Conservation (phyloP, 1,140 invertebrate species). For the Gonioctena quinquepunctata region DNA sequence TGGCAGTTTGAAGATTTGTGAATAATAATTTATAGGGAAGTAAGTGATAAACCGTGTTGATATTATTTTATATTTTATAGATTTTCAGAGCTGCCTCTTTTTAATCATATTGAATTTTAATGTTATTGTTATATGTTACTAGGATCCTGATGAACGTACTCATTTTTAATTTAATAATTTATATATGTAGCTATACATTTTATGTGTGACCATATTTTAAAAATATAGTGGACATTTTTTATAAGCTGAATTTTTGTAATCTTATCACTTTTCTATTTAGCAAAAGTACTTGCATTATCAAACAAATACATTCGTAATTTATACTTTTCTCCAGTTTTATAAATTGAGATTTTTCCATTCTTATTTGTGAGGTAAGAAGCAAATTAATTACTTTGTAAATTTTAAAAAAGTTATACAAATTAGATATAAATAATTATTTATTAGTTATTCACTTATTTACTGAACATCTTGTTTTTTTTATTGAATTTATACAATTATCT, state of each 20-base stretch:
- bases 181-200: neutral
- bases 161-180: constrained; percentile 21
- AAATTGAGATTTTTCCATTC: too few species aligned
- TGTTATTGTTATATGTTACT: constrained; percentile 18
- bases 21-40: constrained; percentile 7
- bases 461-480: too few species aligned
- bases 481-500: too few species aligned
- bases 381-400: too few species aligned
- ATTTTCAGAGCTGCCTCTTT: constrained; percentile 10
- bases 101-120: constrained; percentile 15
- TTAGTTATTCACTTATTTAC: too few species aligned
- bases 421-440: too few species aligned
- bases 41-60: constrained; percentile 18
- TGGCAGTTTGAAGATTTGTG: constrained; percentile 10
- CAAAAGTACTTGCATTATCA: too few species aligned
- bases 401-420: too few species aligned
- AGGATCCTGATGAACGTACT: constrained; percentile 6
- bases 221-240: constrained; percentile 18
- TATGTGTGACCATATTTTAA: constrained; percentile 17
- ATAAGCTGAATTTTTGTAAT: neutral
- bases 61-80: constrained; percentile 25
- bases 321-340: too few species aligned
- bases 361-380: too few species aligned
- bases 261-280: too few species aligned
- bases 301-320: too few species aligned